Conservation (phyloP, 1,140 invertebrate genomes). For the Drosophila watanabei region DNA sequence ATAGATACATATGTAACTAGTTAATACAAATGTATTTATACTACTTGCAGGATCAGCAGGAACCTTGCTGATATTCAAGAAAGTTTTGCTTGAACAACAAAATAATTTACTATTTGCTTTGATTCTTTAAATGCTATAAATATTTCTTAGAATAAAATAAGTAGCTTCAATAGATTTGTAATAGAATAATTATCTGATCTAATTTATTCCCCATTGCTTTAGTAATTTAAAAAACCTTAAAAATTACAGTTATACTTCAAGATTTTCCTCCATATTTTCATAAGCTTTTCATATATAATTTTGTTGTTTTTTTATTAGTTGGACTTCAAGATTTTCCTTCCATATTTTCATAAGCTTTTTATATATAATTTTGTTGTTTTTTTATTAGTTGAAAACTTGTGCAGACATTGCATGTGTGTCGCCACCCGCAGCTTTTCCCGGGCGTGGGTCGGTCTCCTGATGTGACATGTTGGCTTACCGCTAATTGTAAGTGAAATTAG, state of each 20-base stretch:
- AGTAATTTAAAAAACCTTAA: not conserved
- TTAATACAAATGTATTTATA: not conserved
- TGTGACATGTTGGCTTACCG: slow-evolving; percentile 73
- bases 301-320: slow-evolving; percentile 27
- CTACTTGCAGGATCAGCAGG: too few relatives aligned
- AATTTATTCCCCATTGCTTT: too few relatives aligned
- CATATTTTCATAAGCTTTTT: slow-evolving; percentile 8
- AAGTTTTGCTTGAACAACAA: too few relatives aligned
- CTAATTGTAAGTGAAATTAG: slow-evolving; percentile 84
- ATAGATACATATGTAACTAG: not conserved
- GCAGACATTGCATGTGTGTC: slow-evolving; percentile 8
- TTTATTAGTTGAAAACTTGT: slow-evolving; percentile 61
- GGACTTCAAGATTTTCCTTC: not conserved
- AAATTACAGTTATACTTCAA: not conserved
- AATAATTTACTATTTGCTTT: not conserved
- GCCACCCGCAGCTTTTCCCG: not conserved
- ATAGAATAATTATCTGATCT: not conserved
- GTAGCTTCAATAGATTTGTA: not conserved
- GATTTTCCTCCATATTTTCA: not conserved
- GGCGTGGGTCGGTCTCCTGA: slow-evolving; percentile 1
- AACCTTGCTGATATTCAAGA: too few relatives aligned
- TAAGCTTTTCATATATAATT: slow-evolving; percentile 2
- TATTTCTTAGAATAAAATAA: not conserved
- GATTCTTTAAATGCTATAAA: not conserved
- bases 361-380: slow-evolving; percentile 6